Percentiles rank a stretch among this genome's conserved stretches.
Evolutionary conservation across 2,797 vertebrate genomes (phyloP).

Genomic region (Enteromius mattozi): DNA sequence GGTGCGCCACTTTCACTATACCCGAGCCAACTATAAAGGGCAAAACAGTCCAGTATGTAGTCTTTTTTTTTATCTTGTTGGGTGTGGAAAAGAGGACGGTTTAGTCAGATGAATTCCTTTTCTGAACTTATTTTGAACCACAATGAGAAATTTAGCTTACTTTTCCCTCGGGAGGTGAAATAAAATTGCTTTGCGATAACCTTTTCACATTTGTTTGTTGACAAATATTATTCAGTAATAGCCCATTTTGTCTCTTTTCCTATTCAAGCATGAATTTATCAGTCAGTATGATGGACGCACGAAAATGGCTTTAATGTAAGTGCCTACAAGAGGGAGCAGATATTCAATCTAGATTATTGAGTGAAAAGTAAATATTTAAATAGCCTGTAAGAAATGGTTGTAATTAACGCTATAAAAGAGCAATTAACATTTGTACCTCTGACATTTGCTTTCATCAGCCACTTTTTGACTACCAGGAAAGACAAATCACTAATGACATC

Average conservation of each 20-base stretch:
- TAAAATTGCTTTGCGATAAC: conserved; percentile 3
- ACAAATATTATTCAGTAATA: background rate
- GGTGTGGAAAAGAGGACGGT: background rate
- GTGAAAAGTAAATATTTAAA: conserved; percentile 16
- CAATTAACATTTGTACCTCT: background rate
- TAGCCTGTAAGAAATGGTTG: background rate
- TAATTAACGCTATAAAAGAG: background rate
- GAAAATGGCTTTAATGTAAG: background rate
- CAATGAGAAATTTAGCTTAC: background rate
- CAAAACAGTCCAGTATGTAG: background rate
- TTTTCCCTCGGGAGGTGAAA: background rate
- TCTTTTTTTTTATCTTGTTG: background rate
- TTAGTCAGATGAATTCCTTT: background rate
- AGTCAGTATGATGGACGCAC: conserved; percentile 5
- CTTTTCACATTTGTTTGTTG: conserved; percentile 21
- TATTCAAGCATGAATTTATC: conserved; percentile 3
- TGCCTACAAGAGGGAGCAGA: background rate
- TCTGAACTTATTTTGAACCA: background rate
- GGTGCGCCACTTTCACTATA: background rate
- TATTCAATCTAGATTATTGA: conserved; percentile 12
- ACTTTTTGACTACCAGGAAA: background rate
- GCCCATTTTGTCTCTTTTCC: background rate
- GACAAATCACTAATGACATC: background rate
- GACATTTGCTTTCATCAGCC: background rate
- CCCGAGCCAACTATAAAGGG: background rate